Evolutionary conservation across 2,797 vertebrate species (phyloP).

Genomic region (Propithecus perrieri): DNA sequence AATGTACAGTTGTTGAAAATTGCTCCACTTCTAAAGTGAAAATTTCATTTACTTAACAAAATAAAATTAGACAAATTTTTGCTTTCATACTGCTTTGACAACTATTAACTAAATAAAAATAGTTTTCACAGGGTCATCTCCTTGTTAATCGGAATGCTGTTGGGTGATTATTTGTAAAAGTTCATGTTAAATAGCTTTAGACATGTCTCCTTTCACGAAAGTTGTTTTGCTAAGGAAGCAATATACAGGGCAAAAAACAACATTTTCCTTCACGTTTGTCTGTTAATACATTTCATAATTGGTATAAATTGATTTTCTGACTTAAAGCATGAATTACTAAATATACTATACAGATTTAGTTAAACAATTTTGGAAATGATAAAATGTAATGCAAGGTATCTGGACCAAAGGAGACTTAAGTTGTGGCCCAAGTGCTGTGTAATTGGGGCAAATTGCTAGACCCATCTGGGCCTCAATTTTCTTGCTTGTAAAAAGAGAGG

Average conservation of each 20-base stretch:
- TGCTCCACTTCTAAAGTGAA: background rate
- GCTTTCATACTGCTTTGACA: background rate
- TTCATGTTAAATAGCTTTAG: background rate
- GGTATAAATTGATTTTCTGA: slow-evolving; percentile 12
- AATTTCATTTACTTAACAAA: background rate
- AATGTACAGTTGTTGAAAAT: background rate
- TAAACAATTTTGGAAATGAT: background rate
- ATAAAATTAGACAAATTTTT: background rate
- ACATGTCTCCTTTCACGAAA: background rate
- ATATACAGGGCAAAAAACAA: background rate
- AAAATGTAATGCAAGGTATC: background rate
- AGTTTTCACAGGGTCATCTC: background rate
- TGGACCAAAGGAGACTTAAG: background rate
- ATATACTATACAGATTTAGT: background rate
- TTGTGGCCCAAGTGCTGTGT: background rate
- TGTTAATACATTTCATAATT: slow-evolving; percentile 14
- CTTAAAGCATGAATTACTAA: background rate
- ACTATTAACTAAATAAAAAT: background rate
- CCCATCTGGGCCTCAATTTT: background rate
- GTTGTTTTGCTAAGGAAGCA: background rate
- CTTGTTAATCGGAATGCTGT: background rate
- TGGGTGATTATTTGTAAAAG: background rate
- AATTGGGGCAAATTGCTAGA: background rate
- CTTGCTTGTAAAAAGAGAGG: background rate
- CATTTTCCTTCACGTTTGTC: background rate